phyloP scores from a whole-genome alignment of 1,140 invertebrate genomes.

The Apis dorsata region DNA sequence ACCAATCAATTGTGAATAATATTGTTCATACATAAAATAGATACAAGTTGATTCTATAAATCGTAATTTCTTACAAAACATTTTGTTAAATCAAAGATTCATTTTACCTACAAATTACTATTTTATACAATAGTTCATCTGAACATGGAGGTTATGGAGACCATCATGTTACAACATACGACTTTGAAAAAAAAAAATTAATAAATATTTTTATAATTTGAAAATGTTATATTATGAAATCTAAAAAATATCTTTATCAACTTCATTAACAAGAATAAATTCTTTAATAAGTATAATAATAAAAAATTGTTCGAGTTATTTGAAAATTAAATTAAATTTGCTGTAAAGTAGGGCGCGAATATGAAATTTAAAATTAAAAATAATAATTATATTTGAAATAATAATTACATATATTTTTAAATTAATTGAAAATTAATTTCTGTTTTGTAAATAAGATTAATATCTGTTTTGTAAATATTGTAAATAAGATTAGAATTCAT shows the following conservation, averaged over 20 bases:
- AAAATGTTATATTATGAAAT: not conserved
- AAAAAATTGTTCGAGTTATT: not conserved
- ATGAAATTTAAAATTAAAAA: not conserved
- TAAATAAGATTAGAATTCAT: not conserved
- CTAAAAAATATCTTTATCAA: not conserved
- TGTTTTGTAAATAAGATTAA: not conserved
- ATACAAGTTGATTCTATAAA: not conserved
- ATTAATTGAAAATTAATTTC: not conserved
- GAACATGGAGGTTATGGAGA: constrained; percentile 42
- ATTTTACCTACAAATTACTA: not conserved
- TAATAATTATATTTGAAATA: not conserved
- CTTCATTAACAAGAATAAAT: no score
- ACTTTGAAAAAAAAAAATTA: constrained; percentile 26
- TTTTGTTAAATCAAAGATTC: not conserved
- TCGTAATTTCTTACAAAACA: not conserved
- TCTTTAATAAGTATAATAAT: not conserved
- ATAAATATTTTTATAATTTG: constrained; percentile 7
- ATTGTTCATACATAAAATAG: not conserved
- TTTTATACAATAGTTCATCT: constrained; percentile 20
- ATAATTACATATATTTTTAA: not conserved
- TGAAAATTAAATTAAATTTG: constrained; percentile 2
- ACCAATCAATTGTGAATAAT: not conserved
- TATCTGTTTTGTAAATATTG: not conserved
- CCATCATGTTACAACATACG: constrained; percentile 24
- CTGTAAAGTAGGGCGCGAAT: not conserved